A percentile compares a stretch with the other conserved stretches of the same genome.
These are phyloP conservation scores for Dendronephthya gigantea DNA, from an alignment of 64 coral and sea anemone species.

Conservation along the genomic window DNA sequence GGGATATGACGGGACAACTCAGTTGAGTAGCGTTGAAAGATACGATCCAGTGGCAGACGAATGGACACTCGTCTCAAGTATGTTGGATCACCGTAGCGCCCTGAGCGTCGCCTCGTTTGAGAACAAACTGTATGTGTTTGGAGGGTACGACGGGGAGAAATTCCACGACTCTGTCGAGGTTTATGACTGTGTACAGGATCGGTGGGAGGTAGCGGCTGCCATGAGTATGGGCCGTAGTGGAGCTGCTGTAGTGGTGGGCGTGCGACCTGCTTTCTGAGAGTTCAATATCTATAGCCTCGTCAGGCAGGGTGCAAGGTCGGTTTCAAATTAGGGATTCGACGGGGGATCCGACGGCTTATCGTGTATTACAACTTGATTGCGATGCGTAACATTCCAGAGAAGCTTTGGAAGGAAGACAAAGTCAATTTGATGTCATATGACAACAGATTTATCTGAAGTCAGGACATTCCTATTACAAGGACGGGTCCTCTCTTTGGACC, in stretches of 20 bases:
- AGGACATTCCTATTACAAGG: no score
- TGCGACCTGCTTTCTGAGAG: background rate
- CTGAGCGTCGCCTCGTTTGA: conserved; percentile 35
- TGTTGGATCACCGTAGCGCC: conserved; percentile 47
- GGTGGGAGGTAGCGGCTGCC: conserved; percentile 41
- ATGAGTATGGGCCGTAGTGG: conserved; percentile 51
- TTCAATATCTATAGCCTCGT: background rate
- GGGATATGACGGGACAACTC: conserved; percentile 61
- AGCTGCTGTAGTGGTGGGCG: conserved; percentile 56
- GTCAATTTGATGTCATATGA: no score
- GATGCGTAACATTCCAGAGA: no score
- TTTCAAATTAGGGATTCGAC: background rate
- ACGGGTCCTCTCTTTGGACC: no score
- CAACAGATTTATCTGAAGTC: no score
- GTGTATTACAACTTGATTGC: no score
- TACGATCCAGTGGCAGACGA: conserved; percentile 37
- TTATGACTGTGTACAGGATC: conserved; percentile 40
- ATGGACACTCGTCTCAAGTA: conserved; percentile 39
- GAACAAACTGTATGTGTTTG: conserved; percentile 47
- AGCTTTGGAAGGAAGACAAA: no score
- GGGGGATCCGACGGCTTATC: no score
- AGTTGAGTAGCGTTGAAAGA: conserved; percentile 49
- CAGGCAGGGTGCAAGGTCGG: background rate
- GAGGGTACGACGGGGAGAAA: conserved; percentile 61
- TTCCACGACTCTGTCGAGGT: conserved; percentile 60